Percentiles rank a stretch among this genome's conserved stretches.
phyloP scores from a whole-genome alignment of 2,113 vertebrate genomes.

The Ceuthmochares aereus region DNA sequence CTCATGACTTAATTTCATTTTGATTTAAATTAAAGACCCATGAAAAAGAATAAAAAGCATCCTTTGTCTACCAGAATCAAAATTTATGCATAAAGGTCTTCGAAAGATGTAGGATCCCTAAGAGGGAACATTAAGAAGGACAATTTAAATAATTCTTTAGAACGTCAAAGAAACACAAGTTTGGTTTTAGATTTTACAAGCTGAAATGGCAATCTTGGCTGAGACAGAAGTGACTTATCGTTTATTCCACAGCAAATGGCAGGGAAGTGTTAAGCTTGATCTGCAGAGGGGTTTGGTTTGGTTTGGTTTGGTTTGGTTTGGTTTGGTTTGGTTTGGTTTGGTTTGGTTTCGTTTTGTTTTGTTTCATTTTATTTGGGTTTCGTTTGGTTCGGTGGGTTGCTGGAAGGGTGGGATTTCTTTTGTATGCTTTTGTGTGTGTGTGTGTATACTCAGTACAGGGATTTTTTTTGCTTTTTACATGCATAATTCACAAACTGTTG shows the following conservation, averaged over 20 bases:
- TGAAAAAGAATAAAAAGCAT: background rate
- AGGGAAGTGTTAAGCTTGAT: conserved; percentile 8
- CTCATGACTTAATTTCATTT: background rate
- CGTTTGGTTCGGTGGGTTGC: background rate
- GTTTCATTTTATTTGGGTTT: no score
- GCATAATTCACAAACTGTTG: background rate
- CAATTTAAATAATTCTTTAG: background rate
- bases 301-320: background rate
- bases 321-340: background rate
- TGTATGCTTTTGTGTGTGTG: background rate
- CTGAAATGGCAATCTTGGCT: background rate
- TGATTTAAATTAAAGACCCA: background rate
- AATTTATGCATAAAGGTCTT: conserved; percentile 19
- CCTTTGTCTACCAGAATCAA: background rate
- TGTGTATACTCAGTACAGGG: background rate
- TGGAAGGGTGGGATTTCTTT: no score
- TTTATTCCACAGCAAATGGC: background rate
- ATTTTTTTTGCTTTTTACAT: conserved; percentile 1
- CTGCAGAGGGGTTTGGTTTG: background rate
- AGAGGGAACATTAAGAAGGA: background rate
- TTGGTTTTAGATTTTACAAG: background rate
- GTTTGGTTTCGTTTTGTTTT: no score
- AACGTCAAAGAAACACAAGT: background rate
- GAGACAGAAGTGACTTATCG: conserved; percentile 2
- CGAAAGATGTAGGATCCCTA: background rate